A percentile compares a stretch with the other conserved stretches of the same genome.
These are phyloP conservation scores for Campopleginae sp. DNA, from an alignment of 2,888 invertebrate genomes.

Conservation along the genomic window DNA sequence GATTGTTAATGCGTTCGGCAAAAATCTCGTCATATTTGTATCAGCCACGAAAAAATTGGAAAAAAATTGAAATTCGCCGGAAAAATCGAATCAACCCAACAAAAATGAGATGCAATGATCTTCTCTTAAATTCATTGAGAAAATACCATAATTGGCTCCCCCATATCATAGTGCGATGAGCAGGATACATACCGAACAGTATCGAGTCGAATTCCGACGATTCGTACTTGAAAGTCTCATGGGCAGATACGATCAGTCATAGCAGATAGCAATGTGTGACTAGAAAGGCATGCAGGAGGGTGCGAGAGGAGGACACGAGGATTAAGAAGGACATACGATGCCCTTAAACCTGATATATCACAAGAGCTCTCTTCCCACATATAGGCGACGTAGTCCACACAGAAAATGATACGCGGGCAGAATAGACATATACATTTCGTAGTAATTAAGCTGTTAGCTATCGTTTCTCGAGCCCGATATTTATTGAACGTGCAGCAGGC, in stretches of 20 bases:
- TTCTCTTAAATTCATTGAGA: not conserved
- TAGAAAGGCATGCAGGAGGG: constrained; percentile 26
- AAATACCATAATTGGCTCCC: not conserved
- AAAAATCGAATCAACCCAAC: not conserved
- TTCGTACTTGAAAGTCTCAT: constrained; percentile 58
- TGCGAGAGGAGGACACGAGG: not conserved
- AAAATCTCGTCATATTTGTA: not conserved
- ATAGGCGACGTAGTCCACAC: not conserved
- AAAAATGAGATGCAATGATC: not conserved
- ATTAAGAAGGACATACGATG: constrained; percentile 63
- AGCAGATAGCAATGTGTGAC: constrained; percentile 8
- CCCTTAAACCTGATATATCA: constrained; percentile 69
- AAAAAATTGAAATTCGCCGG: not conserved
- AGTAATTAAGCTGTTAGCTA: constrained; percentile 3
- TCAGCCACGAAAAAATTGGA: not conserved
- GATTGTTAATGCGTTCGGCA: not conserved
- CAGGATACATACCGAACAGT: constrained; percentile 48
- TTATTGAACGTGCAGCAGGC: constrained; percentile 75
- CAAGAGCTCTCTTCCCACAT: not conserved
- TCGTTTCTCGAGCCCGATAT: constrained; percentile 68
- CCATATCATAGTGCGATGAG: constrained; percentile 24
- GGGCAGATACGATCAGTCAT: constrained; percentile 33
- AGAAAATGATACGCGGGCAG: not conserved
- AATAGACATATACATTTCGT: not conserved
- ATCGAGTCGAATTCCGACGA: constrained; percentile 45